These are phyloP conservation scores for Sinocyclocheilus anophthalmus DNA, from an alignment of 2,113 vertebrate genomes.

Conservation along the genomic window DNA sequence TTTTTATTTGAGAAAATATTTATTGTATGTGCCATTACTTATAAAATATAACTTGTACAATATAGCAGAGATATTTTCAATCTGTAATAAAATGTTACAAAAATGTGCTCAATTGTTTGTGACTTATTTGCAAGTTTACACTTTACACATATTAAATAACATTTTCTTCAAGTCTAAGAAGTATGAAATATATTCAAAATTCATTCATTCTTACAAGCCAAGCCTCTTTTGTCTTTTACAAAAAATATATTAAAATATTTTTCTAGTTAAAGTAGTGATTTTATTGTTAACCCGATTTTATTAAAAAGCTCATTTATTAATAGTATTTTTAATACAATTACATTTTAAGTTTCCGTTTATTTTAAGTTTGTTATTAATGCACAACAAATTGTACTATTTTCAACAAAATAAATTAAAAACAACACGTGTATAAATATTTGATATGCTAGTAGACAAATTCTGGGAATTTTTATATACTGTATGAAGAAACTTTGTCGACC, in stretches of 20 bases:
- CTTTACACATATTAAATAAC: too few relatives aligned
- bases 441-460: background rate
- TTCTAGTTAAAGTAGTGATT: background rate
- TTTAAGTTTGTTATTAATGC: too few relatives aligned
- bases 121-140: background rate
- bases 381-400: background rate
- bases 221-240: background rate
- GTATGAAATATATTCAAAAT: background rate
- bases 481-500: background rate
- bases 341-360: too few relatives aligned
- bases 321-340: too few relatives aligned
- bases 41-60: background rate
- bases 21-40: background rate
- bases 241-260: background rate
- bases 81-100: background rate
- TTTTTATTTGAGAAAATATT: slow-evolving; percentile 20
- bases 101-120: background rate
- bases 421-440: background rate
- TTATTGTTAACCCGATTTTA: background rate
- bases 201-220: background rate
- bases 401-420: background rate
- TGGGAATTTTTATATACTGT: background rate
- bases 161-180: too few relatives aligned
- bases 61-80: background rate
- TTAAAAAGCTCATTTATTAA: too few relatives aligned